A percentile compares a stretch with the other conserved stretches of the same genome.
Evolutionary conservation across 1,140 invertebrate species (phyloP).

Genomic region (Saccostrea echinata): DNA sequence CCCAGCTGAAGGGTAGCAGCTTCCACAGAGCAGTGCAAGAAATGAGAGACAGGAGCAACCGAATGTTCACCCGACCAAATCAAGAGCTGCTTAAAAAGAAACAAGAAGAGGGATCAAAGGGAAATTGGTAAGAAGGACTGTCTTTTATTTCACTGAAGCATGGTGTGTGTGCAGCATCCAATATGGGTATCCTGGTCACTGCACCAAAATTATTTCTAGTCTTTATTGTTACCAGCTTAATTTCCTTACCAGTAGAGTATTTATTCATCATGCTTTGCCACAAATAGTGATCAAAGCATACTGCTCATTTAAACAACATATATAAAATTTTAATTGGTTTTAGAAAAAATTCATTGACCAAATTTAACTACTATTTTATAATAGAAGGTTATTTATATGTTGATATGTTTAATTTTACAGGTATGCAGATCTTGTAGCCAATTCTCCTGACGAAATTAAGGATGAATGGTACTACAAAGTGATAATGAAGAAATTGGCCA

Average conservation of each 20-base stretch:
- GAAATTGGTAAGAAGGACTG: conserved; percentile 67
- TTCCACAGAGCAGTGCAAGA: conserved; percentile 71
- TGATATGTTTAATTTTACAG: conserved; percentile 59
- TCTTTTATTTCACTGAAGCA: too few relatives aligned
- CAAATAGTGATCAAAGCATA: too few relatives aligned
- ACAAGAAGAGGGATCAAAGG: conserved; percentile 59
- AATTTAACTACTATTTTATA: neutral
- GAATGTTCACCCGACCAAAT: conserved; percentile 60
- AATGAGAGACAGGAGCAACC: conserved; percentile 69
- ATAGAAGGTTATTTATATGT: neutral
- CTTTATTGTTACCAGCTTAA: too few relatives aligned
- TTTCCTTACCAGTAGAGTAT: too few relatives aligned
- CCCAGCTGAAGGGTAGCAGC: conserved; percentile 59
- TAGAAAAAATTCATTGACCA: too few relatives aligned
- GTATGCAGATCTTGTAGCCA: conserved; percentile 72
- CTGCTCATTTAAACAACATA: too few relatives aligned
- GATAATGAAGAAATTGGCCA: conserved; percentile 74
- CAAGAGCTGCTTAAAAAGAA: conserved; percentile 67
- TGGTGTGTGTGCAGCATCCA: too few relatives aligned
- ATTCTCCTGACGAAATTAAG: conserved; percentile 67
- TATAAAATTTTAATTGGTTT: too few relatives aligned
- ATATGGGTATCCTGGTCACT: too few relatives aligned
- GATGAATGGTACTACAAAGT: conserved; percentile 74
- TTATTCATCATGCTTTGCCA: too few relatives aligned
- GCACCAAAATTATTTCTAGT: too few relatives aligned